These are phyloP conservation scores for Caenorhabditis doughertyi DNA, from an alignment of 2,888 invertebrate genomes.

Conservation along the genomic window DNA sequence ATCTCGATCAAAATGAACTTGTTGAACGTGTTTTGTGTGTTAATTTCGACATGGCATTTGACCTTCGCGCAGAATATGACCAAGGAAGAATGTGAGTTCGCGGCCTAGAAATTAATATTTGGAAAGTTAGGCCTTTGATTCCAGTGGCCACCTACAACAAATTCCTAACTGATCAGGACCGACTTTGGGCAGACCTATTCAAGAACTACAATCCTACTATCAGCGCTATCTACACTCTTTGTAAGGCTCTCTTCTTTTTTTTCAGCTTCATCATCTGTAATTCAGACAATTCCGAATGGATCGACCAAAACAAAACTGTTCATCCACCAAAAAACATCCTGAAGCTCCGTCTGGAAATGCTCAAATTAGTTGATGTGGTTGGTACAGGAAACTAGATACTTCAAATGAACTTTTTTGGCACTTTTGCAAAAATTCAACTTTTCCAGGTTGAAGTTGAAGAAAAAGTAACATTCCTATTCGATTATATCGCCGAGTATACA, in stretches of 20 bases:
- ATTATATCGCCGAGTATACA: constrained; percentile 42
- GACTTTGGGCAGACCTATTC: constrained; percentile 43
- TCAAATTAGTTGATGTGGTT: constrained; percentile 58
- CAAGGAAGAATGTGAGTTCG: neutral
- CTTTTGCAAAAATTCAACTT: neutral
- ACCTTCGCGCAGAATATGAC: neutral
- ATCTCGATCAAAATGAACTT: neutral
- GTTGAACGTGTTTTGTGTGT: neutral
- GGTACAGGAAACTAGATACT: neutral
- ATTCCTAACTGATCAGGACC: constrained; percentile 40
- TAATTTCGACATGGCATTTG: neutral
- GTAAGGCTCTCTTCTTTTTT: constrained; percentile 16
- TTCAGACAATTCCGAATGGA: constrained; percentile 45
- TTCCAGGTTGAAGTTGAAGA: constrained; percentile 50
- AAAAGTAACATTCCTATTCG: constrained; percentile 54
- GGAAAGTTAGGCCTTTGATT: neutral
- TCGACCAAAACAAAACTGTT: constrained; percentile 16
- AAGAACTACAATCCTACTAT: constrained; percentile 36
- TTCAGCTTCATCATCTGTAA: neutral
- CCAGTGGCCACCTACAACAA: constrained; percentile 34
- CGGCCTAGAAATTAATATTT: too few species aligned
- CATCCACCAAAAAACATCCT: constrained; percentile 44
- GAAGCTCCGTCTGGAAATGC: constrained; percentile 30
- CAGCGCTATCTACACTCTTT: constrained; percentile 48
- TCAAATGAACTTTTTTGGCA: neutral